Base-by-base conservation (phyloP, 2,888 invertebrate genomes). In the Clunio marinus region DNA sequence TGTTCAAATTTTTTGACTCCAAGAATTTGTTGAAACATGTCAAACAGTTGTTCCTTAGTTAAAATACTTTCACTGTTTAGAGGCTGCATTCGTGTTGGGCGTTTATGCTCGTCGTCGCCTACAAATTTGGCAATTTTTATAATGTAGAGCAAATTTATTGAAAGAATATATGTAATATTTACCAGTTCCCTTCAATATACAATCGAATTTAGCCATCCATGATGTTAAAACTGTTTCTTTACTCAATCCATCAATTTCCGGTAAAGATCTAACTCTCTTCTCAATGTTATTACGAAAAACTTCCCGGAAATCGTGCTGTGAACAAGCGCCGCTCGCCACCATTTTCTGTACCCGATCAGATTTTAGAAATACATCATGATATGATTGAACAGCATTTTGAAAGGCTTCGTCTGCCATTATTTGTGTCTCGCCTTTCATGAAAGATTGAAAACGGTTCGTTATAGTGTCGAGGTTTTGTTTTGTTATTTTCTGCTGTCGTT, bases 1-100 rank as follows among this genome's bases (percentile, higher is more conserved):
- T 99, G 99, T 80, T 99, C 99, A 79, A 99, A 99, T 80, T 99
- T 99, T 83, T 99, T 99, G 68, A 99, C 93, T 68, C 91, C 91
- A 70, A 99, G 83, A 73, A 99, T 96, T 81, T 97, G 97, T 80
- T 99, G 99, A 80, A 99, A 99, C 96, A 99, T 97, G 80, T 99
- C 99, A 81, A 96, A 99, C 10, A 99, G 86, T 78, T 99, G 99
- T 77, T 99, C 99, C 81, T 99, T 99, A 74, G 96, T 95, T 73
- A 98, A 85, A 76, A 98, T 95, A 73, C 93, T 84, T 80, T 97
- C 97, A 63, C 92, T 94, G 81, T 91, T 97, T 75, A 91, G 83
- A 80, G 93, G 92, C 79, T 93, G 93, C 80, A 92, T 89, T 72
- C 93, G 83, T 35, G 90, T 88, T 65, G 93, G 93, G 75, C 93